Conservation (phyloP, 1,140 invertebrate genomes). For the Sminthurides bifidus region DNA sequence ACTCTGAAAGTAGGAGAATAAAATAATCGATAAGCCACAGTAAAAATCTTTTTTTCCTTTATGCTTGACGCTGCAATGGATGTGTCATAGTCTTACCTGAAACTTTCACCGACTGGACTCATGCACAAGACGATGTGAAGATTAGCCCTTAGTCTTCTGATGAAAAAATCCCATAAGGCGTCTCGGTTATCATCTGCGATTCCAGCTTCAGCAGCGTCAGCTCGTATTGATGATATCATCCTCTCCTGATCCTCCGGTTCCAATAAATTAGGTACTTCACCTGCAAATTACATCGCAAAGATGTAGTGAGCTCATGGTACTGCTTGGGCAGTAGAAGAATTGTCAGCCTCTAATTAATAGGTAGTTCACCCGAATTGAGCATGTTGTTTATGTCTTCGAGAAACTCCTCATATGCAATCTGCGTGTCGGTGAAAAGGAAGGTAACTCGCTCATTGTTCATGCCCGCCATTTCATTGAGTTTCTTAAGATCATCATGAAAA, state of each 20-base stretch:
- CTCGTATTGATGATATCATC: conserved; percentile 56
- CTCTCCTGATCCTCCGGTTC: conserved; percentile 73
- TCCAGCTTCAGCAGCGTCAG: conserved; percentile 55
- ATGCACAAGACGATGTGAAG: conserved; percentile 75
- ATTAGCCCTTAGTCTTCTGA: conserved; percentile 62
- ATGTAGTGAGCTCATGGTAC: too few species aligned
- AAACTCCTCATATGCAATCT: conserved; percentile 83
- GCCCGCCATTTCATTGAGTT: conserved; percentile 55
- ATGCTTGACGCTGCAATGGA: too few species aligned
- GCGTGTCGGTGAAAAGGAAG: conserved; percentile 78
- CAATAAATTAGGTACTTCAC: conserved; percentile 44
- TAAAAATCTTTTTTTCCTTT: not conserved
- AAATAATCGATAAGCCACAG: not conserved
- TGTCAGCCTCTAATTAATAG: too few species aligned
- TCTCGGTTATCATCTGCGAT: conserved; percentile 57
- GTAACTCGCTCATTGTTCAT: conserved; percentile 64
- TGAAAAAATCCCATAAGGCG: conserved; percentile 67
- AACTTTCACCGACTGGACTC: conserved; percentile 76
- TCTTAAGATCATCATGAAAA: conserved; percentile 66
- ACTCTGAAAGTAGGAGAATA: conserved; percentile 41
- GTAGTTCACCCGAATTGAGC: conserved; percentile 61
- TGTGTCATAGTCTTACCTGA: conserved; percentile 43
- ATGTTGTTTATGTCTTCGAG: conserved; percentile 86
- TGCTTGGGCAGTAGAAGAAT: too few species aligned
- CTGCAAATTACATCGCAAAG: not conserved